phyloP scores from a whole-genome alignment of 2,888 invertebrate species.

The Alloscopus bannaensis region DNA sequence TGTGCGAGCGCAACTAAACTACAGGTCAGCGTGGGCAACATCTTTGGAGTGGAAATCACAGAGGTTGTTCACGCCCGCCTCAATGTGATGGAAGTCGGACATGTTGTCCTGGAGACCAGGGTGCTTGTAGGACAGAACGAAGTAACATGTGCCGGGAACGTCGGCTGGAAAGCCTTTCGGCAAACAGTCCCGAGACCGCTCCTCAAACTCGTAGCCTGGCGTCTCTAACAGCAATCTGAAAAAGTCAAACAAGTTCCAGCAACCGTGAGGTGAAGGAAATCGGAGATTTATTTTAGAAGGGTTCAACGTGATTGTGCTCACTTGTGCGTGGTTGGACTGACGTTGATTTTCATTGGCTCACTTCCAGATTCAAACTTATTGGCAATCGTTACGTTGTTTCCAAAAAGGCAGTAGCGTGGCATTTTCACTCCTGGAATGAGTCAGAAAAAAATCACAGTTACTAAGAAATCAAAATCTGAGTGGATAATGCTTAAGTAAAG shows the following conservation, averaged over 20 bases:
- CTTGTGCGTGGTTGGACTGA: constrained; percentile 95
- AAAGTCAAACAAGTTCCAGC: constrained; percentile 70
- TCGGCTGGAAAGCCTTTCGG: constrained; percentile 90
- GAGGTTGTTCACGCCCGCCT: constrained; percentile 76
- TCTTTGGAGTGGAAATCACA: constrained; percentile 60
- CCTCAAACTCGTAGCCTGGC: constrained; percentile 86
- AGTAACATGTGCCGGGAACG: constrained; percentile 89
- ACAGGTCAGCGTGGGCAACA: constrained; percentile 4
- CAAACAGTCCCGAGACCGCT: constrained; percentile 85
- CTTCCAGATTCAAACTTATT: constrained; percentile 97
- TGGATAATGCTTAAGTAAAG: neutral
- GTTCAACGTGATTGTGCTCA: too few relatives aligned
- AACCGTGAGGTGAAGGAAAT: too few relatives aligned
- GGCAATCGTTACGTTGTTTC: constrained; percentile 95
- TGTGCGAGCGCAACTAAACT: neutral
- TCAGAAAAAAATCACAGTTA: too few relatives aligned
- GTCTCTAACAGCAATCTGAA: constrained; percentile 85
- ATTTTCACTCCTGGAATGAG: constrained; percentile 86
- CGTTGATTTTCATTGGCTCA: constrained; percentile 91
- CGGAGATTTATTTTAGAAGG: neutral
- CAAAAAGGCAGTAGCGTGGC: constrained; percentile 95
- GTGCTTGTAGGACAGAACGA: constrained; percentile 87
- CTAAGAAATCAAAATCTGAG: too few relatives aligned
- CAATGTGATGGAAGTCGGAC: constrained; percentile 83
- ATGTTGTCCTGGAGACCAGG: constrained; percentile 80